Evolutionary conservation across 2,113 vertebrate genomes (phyloP), one percentile per base, ranked within the genome.

Genomic region (Dicrurus megarhynchus): DNA sequence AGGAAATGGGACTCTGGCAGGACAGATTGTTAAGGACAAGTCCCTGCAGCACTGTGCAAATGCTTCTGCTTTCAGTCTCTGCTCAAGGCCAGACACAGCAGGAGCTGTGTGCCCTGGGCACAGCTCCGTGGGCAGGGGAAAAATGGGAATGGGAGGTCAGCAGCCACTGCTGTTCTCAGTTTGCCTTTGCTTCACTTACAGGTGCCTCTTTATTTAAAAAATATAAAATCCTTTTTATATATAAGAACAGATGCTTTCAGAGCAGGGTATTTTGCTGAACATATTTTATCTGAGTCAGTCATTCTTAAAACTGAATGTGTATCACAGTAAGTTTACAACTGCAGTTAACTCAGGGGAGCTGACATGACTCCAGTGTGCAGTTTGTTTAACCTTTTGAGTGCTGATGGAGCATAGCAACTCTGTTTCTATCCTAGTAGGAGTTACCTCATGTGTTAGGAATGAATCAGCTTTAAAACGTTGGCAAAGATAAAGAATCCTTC

Each of bases 351-450:
- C 14, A 20, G 33, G 22, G 57, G 71, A 75, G 75, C 64, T 77
- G 71, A 74, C 24, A 16, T 26, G 33, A n/a, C 32, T 88, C 30
- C 59, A 53, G 0, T 13, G 11, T 56, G 64, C 37, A 7, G 11
- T 89, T 89, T 79, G 26, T 88, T 96, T 95, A 95, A 92, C 92
- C 85, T 86, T 85, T 90, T 89, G 73, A 22, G 41, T 71, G 39
- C 91, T 88, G 78, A 39, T 18, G 23, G 71, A 74, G 35, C 16
- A 7, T 11, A 83, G 88, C 37, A 90, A 39, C 68, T 70, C 39
- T 5, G 32, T 68, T 86, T 35, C 79, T 90, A 35, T 93, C 81
- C 39, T 49, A 32, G 52, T 5, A 44, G 35, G 60, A 67, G 20
- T 95, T 80, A 87, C 59, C 46, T 96, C 90, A 87, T 21, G 1